Conservation (phyloP, 2,888 invertebrate species). For the Pediacus dermestoides region DNA sequence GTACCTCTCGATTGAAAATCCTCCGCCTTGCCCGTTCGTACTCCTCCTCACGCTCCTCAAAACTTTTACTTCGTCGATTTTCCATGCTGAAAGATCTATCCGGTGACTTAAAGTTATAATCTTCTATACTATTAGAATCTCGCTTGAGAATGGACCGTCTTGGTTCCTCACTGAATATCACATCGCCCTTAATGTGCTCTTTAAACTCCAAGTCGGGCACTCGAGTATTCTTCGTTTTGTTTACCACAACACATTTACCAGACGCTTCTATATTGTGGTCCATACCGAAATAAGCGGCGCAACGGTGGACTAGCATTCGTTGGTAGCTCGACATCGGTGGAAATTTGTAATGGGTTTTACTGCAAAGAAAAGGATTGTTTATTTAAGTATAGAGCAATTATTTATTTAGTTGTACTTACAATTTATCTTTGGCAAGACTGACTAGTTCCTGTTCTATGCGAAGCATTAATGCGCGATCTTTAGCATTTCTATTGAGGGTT, state of each 20-base stretch:
- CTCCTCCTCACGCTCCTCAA: conserved; percentile 88
- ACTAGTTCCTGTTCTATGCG: conserved; percentile 86
- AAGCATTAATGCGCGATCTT: conserved; percentile 80
- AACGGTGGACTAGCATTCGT: conserved; percentile 92
- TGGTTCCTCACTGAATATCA: conserved; percentile 63
- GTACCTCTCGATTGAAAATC: conserved; percentile 65
- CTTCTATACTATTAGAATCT: conserved; percentile 77
- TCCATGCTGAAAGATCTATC: conserved; percentile 62
- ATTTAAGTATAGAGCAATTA: conserved; percentile 2
- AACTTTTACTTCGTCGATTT: conserved; percentile 73
- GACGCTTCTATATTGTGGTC: conserved; percentile 88
- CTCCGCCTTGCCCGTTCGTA: conserved; percentile 81
- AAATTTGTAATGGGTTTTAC: conserved; percentile 77
- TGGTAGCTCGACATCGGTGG: conserved; percentile 94
- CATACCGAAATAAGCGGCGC: conserved; percentile 90
- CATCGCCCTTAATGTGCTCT: conserved; percentile 64
- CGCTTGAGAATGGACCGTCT: conserved; percentile 77
- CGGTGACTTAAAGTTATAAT: conserved; percentile 59
- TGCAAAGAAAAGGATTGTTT: conserved; percentile 44
- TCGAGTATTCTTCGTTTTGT: conserved; percentile 69
- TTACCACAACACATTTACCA: conserved; percentile 79
- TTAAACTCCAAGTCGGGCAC: conserved; percentile 70
- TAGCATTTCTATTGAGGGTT: conserved; percentile 85
- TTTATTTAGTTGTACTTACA: conserved; percentile 54
- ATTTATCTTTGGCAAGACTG: conserved; percentile 75